Conservation (phyloP, 1,140 invertebrate species). For the Cherax quadricarinatus region DNA sequence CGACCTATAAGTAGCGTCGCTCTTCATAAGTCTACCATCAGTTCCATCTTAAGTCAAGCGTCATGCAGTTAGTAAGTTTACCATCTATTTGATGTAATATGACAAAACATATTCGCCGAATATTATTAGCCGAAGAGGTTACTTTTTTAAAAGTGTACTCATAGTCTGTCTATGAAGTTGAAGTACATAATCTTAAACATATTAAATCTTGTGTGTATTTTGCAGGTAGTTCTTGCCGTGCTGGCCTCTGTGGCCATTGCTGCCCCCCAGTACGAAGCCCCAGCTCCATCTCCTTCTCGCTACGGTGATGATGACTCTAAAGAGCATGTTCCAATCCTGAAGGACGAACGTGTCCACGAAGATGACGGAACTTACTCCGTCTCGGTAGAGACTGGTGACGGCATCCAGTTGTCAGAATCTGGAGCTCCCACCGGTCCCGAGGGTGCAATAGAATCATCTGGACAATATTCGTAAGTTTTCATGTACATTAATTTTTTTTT, state of each 20-base stretch:
- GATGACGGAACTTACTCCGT: conserved; percentile 57
- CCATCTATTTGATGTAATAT: no score
- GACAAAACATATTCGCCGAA: no score
- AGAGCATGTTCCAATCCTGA: neutral
- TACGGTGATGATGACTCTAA: neutral
- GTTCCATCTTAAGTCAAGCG: no score
- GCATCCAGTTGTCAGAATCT: conserved; percentile 12
- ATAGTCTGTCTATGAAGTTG: no score
- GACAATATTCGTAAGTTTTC: neutral
- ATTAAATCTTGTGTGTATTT: neutral
- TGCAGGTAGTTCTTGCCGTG: neutral
- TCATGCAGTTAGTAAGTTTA: no score
- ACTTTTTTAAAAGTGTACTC: no score
- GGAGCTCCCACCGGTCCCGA: conserved; percentile 11
- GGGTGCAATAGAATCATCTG: neutral
- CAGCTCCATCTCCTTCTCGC: no score
- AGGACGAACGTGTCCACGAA: conserved; percentile 20
- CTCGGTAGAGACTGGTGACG: conserved; percentile 37
- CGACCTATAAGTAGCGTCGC: no score
- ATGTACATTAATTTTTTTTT: neutral
- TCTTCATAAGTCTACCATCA: no score
- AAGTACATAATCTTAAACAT: no score
- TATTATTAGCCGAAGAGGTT: no score
- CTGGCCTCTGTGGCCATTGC: neutral
- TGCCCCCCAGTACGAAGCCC: neutral